Evolutionary conservation across 2,113 vertebrate species (phyloP).

Genomic region (Rhinolophus sinicus): DNA sequence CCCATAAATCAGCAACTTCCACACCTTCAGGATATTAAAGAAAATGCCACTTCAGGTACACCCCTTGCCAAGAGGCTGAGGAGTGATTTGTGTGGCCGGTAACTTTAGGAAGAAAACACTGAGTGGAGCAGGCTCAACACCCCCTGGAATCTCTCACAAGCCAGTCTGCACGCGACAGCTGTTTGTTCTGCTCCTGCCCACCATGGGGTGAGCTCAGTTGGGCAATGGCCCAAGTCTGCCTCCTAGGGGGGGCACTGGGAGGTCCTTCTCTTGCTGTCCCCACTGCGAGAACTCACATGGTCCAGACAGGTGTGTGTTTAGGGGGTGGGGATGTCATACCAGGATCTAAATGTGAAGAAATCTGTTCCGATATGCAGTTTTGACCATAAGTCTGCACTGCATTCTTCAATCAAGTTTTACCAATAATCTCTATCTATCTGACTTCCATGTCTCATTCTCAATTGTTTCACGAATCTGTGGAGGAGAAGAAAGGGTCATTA

Average conservation of each 20-base stretch:
- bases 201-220: rapidly evolving
- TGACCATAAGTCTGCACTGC: not conserved
- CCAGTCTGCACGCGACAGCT: rapidly evolving
- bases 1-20: not conserved
- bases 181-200: not conserved
- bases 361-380: not conserved
- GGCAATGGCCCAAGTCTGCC: not conserved
- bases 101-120: not conserved
- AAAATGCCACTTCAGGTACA: not conserved
- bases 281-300: not conserved
- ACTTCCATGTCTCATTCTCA: not conserved
- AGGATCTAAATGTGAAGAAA: not conserved
- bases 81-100: not conserved
- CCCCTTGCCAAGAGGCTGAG: not conserved
- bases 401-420: not conserved
- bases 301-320: not conserved
- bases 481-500: not conserved
- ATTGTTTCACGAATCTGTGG: not conserved
- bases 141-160: not conserved
- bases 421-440: not conserved
- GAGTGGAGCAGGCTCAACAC: not conserved
- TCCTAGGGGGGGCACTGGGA: not conserved
- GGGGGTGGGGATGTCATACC: not conserved
- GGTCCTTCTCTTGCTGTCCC: not conserved
- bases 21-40: not conserved